phyloP scores from a whole-genome alignment of 2,113 vertebrate species.

The Zonotrichia leucophrys region DNA sequence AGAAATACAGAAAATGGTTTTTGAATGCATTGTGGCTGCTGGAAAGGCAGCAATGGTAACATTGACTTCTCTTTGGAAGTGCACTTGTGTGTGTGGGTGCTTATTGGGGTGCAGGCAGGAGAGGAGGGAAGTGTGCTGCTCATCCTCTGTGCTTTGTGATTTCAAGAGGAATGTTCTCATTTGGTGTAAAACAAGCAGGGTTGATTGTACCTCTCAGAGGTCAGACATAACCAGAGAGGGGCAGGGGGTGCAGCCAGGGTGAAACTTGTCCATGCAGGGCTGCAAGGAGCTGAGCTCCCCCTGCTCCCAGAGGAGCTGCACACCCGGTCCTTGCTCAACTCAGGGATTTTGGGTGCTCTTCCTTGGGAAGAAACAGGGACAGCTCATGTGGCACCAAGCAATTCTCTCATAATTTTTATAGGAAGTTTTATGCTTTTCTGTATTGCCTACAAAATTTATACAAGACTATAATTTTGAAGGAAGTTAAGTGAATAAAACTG shows the following conservation, averaged over 20 bases:
- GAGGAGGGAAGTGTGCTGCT: not conserved
- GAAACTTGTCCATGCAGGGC: not conserved
- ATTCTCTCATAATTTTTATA: not conserved
- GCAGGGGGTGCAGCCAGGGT: not conserved
- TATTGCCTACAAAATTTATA: not conserved
- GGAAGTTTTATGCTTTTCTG: not conserved
- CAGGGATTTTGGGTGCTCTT: not conserved
- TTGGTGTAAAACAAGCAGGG: not conserved
- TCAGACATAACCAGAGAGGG: not conserved
- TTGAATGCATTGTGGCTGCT: not conserved
- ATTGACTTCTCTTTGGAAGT: not conserved
- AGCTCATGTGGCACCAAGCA: not conserved
- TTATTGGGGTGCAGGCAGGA: not conserved
- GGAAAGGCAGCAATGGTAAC: not conserved
- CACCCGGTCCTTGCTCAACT: not conserved
- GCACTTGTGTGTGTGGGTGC: no score
- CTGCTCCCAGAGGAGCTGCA: not conserved
- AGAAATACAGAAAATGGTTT: not conserved
- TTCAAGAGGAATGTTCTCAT: not conserved
- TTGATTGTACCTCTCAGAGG: not conserved
- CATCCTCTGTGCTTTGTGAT: not conserved
- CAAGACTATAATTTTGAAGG: not conserved
- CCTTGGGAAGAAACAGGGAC: not conserved
- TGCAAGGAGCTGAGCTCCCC: not conserved
- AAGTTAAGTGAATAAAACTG: constrained; percentile 1